Evolutionary conservation across 2,797 vertebrate species (phyloP).

Genomic region (Pangasius krempfi): DNA sequence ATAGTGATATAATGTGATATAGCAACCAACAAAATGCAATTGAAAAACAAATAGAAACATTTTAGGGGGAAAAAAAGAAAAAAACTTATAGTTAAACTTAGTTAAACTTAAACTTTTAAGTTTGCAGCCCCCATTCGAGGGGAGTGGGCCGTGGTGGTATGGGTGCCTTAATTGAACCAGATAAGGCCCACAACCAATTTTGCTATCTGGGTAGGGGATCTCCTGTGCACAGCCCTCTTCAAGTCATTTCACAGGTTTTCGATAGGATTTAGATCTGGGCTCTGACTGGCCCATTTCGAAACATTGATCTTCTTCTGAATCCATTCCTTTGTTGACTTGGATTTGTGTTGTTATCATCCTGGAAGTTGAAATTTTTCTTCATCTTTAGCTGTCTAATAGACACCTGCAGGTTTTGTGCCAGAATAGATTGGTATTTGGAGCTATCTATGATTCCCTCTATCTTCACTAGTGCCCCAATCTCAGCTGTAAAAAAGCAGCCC

Average conservation of each 20-base stretch:
- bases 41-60: no score
- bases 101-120: no score
- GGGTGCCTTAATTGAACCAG: no score
- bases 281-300: background rate
- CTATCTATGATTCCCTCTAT: background rate
- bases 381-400: background rate
- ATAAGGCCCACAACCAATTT: no score
- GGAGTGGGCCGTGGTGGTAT: no score
- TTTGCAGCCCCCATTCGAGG: no score
- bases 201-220: no score
- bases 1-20: no score
- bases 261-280: background rate
- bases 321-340: background rate
- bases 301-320: background rate
- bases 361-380: conserved; percentile 17
- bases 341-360: background rate
- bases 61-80: no score
- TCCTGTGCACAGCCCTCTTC: background rate
- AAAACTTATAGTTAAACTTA: no score
- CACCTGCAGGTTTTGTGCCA: background rate
- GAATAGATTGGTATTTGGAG: background rate
- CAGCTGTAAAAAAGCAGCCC: no score
- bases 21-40: no score
- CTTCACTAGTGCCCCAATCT: background rate
- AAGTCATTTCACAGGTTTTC: background rate